These are phyloP conservation scores for Pristiophorus japonicus DNA, from an alignment of 2,113 vertebrate genomes.

Conservation along the genomic window DNA sequence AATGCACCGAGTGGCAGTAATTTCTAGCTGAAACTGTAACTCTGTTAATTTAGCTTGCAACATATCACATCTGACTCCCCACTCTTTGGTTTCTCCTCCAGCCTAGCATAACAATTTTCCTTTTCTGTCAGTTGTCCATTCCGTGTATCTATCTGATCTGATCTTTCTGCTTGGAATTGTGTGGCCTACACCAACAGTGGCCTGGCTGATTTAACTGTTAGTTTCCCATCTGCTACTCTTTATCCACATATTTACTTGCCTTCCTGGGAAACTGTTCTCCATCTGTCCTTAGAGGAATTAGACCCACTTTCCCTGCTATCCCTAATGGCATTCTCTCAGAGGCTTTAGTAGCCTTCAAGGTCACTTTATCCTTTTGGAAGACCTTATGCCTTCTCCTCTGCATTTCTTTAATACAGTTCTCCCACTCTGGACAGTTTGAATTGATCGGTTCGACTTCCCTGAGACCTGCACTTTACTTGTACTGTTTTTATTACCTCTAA, in stretches of 20 bases:
- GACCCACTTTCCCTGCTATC: not conserved
- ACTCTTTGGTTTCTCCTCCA: not conserved
- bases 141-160: too few relatives aligned
- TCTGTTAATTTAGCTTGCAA: not conserved
- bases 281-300: not conserved
- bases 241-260: not conserved
- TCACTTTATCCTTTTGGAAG: not conserved
- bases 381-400: not conserved
- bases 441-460: too few relatives aligned
- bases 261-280: not conserved
- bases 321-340: not conserved
- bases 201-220: not conserved
- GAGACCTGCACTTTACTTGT: too few relatives aligned
- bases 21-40: not conserved
- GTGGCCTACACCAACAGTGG: not conserved
- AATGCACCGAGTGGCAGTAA: not conserved
- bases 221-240: not conserved
- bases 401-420: not conserved
- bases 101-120: not conserved
- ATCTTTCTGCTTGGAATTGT: not conserved
- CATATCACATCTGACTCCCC: not conserved
- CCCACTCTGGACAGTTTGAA: too few relatives aligned
- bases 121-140: not conserved
- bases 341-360: not conserved
- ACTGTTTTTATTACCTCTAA: too few relatives aligned